These are phyloP conservation scores for Catostylus mosaicus DNA, from an alignment of 30 jellyfish, hydroid and myxozoan genomes.

Conservation along the genomic window DNA sequence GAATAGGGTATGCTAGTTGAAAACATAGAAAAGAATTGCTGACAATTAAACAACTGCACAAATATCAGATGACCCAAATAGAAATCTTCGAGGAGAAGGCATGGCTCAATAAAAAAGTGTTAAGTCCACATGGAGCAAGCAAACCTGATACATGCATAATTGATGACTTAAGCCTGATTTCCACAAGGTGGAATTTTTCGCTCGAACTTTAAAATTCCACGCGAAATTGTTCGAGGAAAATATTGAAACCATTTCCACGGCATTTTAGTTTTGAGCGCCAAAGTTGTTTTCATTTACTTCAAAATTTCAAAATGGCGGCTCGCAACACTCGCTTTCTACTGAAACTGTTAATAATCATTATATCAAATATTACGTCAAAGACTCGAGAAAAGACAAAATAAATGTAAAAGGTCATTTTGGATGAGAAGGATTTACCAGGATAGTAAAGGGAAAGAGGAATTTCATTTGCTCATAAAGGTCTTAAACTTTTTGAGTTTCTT, in stretches of 20 bases:
- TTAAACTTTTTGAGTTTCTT: not conserved
- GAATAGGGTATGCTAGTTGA: too few species aligned
- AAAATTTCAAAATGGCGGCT: not conserved
- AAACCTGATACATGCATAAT: too few species aligned
- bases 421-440: not conserved
- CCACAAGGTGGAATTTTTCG: conserved; percentile 27
- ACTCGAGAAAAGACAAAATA: not conserved
- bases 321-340: not conserved
- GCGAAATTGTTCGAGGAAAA: not conserved
- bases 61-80: too few species aligned
- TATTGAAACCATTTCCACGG: not conserved
- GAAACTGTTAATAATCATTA: not conserved
- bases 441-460: conserved; percentile 13
- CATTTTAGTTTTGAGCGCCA: not conserved
- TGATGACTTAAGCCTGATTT: not conserved
- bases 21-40: too few species aligned
- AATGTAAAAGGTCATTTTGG: conserved; percentile 9
- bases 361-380: not conserved
- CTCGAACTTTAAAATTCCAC: not conserved
- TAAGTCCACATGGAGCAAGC: too few species aligned
- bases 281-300: not conserved
- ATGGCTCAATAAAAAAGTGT: too few species aligned
- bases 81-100: too few species aligned
- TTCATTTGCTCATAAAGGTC: conserved; percentile 1
- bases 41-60: too few species aligned